Evolutionary conservation across 2,888 invertebrate genomes (phyloP).

Genomic region (Dinocampus coccinellae): DNA sequence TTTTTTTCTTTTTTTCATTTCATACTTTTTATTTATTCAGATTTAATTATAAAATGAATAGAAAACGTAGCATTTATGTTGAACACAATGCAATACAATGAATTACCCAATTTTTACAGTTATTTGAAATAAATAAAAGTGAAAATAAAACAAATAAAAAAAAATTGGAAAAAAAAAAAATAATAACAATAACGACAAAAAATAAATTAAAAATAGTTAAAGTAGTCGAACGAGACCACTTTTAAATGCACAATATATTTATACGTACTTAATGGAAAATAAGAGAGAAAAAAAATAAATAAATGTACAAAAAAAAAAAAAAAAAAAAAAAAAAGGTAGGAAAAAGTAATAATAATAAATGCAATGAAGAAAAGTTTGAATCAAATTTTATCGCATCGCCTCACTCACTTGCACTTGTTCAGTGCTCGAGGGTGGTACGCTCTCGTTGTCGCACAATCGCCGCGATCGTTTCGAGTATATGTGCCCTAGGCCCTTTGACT

Average conservation of each 20-base stretch:
- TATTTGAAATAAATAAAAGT: background rate
- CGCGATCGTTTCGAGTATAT: slow-evolving; percentile 31
- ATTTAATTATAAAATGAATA: no score
- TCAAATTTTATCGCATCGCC: slow-evolving; percentile 64
- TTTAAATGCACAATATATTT: background rate
- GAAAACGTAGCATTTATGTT: background rate
- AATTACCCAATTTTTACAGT: no score
- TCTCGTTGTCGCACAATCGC: background rate
- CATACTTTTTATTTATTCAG: no score
- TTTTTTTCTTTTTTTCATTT: no score
- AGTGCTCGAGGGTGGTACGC: background rate
- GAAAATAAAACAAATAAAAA: slow-evolving; percentile 6
- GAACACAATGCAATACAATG: no score
- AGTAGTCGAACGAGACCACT: background rate
- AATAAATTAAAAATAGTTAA: background rate
- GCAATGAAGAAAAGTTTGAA: slow-evolving; percentile 56
- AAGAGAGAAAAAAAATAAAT: background rate
- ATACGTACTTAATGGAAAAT: background rate
- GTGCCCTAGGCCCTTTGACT: slow-evolving; percentile 63
- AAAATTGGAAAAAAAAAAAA: no score
- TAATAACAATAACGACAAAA: no score
- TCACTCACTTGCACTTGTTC: background rate
- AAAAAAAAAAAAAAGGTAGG: slow-evolving; percentile 8
- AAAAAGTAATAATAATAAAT: slow-evolving; percentile 16
- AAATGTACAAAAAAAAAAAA: slow-evolving; percentile 3